These are phyloP conservation scores for Drosophila simulans DNA, from an alignment of 1,140 invertebrate species.

Conservation along the genomic window DNA sequence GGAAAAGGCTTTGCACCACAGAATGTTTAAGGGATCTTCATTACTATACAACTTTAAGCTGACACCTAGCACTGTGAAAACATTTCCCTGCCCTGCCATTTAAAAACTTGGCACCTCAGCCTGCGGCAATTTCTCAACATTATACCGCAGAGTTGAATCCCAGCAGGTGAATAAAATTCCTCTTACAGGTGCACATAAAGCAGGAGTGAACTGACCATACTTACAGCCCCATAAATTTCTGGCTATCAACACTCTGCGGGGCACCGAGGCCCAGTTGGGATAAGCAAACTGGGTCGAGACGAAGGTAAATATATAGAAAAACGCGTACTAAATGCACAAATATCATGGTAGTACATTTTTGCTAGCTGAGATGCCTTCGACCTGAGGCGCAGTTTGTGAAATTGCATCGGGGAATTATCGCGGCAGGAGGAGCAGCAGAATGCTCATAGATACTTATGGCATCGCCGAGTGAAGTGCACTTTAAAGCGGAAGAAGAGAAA, in stretches of 20 bases:
- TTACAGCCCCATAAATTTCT: slow-evolving; percentile 45
- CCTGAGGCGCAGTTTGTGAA: slow-evolving; percentile 33
- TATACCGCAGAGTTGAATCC: slow-evolving; percentile 3
- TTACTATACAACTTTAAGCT: background rate
- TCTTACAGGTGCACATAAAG: slow-evolving; percentile 35
- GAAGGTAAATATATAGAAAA: slow-evolving; percentile 26
- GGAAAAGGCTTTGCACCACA: background rate
- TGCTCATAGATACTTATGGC: slow-evolving; percentile 39
- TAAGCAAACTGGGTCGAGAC: slow-evolving; percentile 34
- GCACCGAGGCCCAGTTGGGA: slow-evolving; percentile 1
- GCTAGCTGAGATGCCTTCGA: slow-evolving; percentile 2
- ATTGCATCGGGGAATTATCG: slow-evolving; percentile 41
- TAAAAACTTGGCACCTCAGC: slow-evolving; percentile 15
- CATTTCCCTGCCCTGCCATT: background rate
- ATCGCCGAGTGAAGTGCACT: slow-evolving; percentile 21
- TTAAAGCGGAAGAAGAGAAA: slow-evolving; percentile 3
- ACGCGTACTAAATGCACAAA: slow-evolving; percentile 19
- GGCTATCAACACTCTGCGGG: slow-evolving; percentile 45
- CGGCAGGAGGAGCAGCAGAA: slow-evolving; percentile 4
- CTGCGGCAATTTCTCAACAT: slow-evolving; percentile 20
- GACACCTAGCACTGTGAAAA: background rate
- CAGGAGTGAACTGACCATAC: slow-evolving; percentile 48
- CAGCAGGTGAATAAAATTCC: slow-evolving; percentile 46
- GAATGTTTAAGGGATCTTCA: no score
- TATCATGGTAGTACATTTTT: slow-evolving; percentile 19